Evolutionary conservation across 2,888 invertebrate genomes (phyloP).

Genomic region (Sussaba pulchella): DNA sequence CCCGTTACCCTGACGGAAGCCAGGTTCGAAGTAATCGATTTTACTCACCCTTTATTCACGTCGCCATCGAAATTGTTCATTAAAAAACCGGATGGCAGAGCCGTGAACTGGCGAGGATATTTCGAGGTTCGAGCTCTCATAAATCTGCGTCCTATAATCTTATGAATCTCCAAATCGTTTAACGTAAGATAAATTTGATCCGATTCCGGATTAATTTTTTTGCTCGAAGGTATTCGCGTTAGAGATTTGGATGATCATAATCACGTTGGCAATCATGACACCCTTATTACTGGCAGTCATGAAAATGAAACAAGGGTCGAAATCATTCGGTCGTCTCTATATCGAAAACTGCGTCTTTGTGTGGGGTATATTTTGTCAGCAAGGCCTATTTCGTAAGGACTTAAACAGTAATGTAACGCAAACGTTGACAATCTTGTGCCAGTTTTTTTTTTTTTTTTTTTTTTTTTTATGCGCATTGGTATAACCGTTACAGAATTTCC

Average conservation of each 20-base stretch:
- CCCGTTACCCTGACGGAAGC: conserved; percentile 71
- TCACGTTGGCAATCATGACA: conserved; percentile 46
- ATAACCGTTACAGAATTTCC: conserved; percentile 76
- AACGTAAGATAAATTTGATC: neutral
- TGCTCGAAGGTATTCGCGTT: conserved; percentile 53
- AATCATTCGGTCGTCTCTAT: neutral
- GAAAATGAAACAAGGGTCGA: conserved; percentile 30
- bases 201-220: neutral
- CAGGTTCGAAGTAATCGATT: conserved; percentile 74
- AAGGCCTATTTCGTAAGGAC: conserved; percentile 72
- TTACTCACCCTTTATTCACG: conserved; percentile 74
- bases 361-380: conserved; percentile 78
- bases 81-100: conserved; percentile 62
- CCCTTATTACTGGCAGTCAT: conserved; percentile 64
- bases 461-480: too few species aligned
- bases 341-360: conserved; percentile 67
- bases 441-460: too few species aligned
- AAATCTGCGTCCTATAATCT: neutral
- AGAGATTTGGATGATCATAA: conserved; percentile 66
- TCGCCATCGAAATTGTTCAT: conserved; percentile 73
- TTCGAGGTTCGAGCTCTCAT: conserved; percentile 71
- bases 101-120: conserved; percentile 76
- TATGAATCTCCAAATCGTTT: neutral
- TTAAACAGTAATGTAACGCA: too few species aligned
- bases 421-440: neutral